Percentiles rank a stretch among this genome's conserved stretches.
Conservation (phyloP, 1,140 invertebrate genomes). For the Euglossa dilemma region DNA sequence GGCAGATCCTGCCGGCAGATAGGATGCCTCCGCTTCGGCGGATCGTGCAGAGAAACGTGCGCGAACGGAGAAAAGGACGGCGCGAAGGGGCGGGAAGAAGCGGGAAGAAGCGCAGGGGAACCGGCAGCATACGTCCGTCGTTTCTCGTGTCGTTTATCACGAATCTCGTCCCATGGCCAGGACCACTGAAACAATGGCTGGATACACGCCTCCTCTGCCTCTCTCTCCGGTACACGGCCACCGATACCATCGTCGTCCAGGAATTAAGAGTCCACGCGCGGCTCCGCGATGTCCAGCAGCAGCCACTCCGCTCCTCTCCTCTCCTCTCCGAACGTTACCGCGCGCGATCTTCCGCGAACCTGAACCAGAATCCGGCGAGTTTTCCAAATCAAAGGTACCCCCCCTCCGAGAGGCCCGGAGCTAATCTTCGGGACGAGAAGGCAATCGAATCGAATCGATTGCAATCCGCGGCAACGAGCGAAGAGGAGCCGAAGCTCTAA, state of each 20-base stretch:
- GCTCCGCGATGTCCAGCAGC: background rate
- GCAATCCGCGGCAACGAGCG: background rate
- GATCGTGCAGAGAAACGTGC: constrained; percentile 38
- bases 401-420: no score
- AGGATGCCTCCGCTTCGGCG: constrained; percentile 36
- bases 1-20: constrained; percentile 51
- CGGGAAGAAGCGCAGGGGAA: background rate
- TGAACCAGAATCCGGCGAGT: no score
- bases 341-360: background rate
- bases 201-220: constrained; percentile 18
- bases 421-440: no score
- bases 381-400: no score
- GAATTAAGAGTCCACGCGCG: constrained; percentile 41
- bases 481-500: background rate
- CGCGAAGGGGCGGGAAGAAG: background rate
- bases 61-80: constrained; percentile 1
- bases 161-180: constrained; percentile 49
- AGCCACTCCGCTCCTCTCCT: no score
- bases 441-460: background rate
- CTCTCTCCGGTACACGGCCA: background rate
- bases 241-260: constrained; percentile 40
- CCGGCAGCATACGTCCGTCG: constrained; percentile 10
- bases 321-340: background rate
- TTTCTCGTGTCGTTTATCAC: constrained; percentile 57
- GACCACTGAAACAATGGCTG: constrained; percentile 51